Base-by-base conservation (phyloP, 2,797 vertebrate species). In the Acipenser transmontanus region DNA sequence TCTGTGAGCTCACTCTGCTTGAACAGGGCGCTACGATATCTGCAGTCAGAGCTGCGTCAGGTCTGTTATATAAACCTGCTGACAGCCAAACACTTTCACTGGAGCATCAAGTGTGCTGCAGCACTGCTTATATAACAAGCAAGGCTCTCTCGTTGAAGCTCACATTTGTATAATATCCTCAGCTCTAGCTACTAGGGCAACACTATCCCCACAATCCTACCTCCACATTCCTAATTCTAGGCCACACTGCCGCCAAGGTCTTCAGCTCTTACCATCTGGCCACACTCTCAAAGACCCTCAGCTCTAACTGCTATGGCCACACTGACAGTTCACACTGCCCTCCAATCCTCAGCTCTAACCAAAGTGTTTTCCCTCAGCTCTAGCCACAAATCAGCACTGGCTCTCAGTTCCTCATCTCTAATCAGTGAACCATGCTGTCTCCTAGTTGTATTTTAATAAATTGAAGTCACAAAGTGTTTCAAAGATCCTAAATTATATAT, bases 41-140 rank as follows among this genome's bases (percentile, higher is more conserved):
- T 84, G 83, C 84, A 85, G 82, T 85, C 72, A 76, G 75, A 50
- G 76, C 82, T 87, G 83, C 84, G 75, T 86, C 84, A 87, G 78
- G 73, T 70, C 20, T 73, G 78, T 88, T 88, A 84, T 81, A 79
- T 87, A 88, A 88, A 80, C 48, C 56, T 67, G 73, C 69, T 50
- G 49, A 8, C 7, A 20, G 47, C 10, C 4, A 47, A 49, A 48
- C 7, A 47, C 54, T 57, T 9, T 12, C 54, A 12, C 54, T 57
- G 54, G 54, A 6, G 54, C 54, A 12, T 6, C 54, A 12, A 57
- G 54, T 13, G 11, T n/a, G 12, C 54, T 57, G 54, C 54, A 57
- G 54, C 6, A 11, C 9, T 11, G 54, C 54, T 57, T 57, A 57
- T 13, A 57, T 57, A 57, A 57, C 54, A 2, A n/a, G 6, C 8